phyloP scores from a whole-genome alignment of 2,888 invertebrate genomes.

The Apotomis betuletana region DNA sequence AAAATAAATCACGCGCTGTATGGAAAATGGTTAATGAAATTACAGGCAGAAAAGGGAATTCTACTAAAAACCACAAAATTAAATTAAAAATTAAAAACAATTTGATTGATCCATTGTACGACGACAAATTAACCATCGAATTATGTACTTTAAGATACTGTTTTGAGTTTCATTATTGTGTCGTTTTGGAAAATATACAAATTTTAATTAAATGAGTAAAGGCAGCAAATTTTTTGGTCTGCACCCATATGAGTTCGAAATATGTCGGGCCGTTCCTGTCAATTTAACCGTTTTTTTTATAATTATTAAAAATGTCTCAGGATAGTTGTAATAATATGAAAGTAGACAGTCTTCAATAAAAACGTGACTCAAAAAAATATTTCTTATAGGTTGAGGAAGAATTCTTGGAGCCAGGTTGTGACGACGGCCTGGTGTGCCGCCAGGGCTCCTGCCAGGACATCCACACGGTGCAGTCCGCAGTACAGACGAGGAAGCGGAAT shows the following conservation, averaged over 20 bases:
- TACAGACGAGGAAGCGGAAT: conserved; percentile 58
- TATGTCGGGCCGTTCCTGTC: no score
- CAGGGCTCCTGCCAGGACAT: conserved; percentile 75
- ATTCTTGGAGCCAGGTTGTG: conserved; percentile 76
- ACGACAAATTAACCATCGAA: no score
- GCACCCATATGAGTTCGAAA: no score
- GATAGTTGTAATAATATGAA: no score
- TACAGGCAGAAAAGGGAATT: background rate
- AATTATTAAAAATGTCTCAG: no score
- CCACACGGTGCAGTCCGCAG: conserved; percentile 57
- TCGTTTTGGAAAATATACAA: no score
- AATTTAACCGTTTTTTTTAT: no score
- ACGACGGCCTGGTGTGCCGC: conserved; percentile 75
- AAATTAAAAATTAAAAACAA: background rate
- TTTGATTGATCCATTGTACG: background rate
- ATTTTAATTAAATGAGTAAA: no score
- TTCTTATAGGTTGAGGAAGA: conserved; percentile 71
- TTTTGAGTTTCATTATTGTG: no score
- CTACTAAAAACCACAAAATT: background rate
- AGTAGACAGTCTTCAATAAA: no score
- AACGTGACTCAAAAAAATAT: background rate
- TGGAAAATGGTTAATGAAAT: background rate
- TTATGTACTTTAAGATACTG: no score
- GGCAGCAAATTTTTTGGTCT: no score
- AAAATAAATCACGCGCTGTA: background rate